phyloP scores from a whole-genome alignment of 1,140 invertebrate genomes.

The Thaumatotibia leucotreta region DNA sequence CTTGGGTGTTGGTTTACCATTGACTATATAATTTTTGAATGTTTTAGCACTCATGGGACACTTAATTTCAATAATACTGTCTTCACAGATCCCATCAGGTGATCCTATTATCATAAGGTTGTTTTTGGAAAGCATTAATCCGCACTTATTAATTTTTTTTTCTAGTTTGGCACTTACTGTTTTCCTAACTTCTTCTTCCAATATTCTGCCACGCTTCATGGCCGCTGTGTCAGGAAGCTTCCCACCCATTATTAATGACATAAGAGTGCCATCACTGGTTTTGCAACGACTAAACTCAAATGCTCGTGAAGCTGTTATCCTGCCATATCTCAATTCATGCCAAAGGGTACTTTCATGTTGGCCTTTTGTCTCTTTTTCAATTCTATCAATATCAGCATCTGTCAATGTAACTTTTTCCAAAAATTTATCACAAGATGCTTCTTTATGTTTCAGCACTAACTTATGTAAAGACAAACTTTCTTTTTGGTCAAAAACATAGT shows the following conservation, averaged over 20 bases:
- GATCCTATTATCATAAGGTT: constrained; percentile 37
- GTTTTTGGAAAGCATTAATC: constrained; percentile 9
- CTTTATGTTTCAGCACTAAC: constrained; percentile 21
- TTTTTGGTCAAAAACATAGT: constrained; percentile 11
- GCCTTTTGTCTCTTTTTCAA: constrained; percentile 27
- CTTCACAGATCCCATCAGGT: constrained; percentile 40
- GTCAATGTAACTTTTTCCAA: constrained; percentile 14
- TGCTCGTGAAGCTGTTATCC: constrained; percentile 40
- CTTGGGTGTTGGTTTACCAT: constrained; percentile 27
- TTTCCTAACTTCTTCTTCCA: constrained; percentile 36
- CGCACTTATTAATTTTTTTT: constrained; percentile 25
- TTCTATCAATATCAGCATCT: constrained; percentile 14
- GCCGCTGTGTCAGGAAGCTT: constrained; percentile 37
- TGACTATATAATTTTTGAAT: constrained; percentile 28
- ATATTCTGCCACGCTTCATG: constrained; percentile 37
- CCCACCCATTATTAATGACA: constrained; percentile 35
- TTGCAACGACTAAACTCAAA: constrained; percentile 39
- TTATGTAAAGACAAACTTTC: constrained; percentile 21
- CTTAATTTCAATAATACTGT: constrained; percentile 29
- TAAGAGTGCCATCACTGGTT: constrained; percentile 35
- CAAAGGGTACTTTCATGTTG: constrained; percentile 29
- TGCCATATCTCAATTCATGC: constrained; percentile 39
- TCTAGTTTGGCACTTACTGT: constrained; percentile 19
- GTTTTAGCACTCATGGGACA: constrained; percentile 27
- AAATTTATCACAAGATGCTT: constrained; percentile 22